Conservation (phyloP, 2,888 invertebrate species). For the Himalopsyche tibetana region DNA sequence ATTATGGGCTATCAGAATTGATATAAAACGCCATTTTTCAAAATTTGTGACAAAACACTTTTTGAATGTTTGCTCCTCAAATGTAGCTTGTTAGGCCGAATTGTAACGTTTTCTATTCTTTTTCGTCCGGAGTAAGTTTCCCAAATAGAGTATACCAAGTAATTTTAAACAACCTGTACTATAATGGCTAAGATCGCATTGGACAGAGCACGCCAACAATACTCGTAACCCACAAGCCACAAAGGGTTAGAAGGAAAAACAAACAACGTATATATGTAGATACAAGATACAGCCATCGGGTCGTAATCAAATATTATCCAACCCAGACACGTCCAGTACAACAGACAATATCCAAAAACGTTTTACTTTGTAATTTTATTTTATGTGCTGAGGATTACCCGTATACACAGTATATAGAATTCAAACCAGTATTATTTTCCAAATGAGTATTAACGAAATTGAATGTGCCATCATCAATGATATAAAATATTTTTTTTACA, state of each 20-base stretch:
- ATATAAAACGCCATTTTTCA: no score
- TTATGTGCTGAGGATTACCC: no score
- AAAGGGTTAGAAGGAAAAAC: not conserved
- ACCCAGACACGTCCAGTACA: not conserved
- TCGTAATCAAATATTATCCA: not conserved
- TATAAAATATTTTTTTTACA: no score
- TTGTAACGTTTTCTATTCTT: not conserved
- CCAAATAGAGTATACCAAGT: not conserved
- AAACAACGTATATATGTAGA: not conserved
- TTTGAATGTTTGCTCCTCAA: no score
- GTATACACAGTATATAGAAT: no score
- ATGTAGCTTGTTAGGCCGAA: no score
- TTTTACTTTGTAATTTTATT: no score
- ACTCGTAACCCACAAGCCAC: not conserved
- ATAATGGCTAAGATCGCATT: not conserved
- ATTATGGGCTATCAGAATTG: no score
- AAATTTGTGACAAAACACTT: no score
- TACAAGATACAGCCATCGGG: not conserved
- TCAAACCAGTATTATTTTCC: no score
- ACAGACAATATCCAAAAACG: not conserved
- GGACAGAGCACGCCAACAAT: not conserved
- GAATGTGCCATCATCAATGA: no score
- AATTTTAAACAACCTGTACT: constrained; percentile 10
- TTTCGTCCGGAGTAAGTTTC: not conserved
- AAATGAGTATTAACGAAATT: no score